Base-by-base conservation (phyloP, 2,888 invertebrate species). In the Axea sp. region DNA sequence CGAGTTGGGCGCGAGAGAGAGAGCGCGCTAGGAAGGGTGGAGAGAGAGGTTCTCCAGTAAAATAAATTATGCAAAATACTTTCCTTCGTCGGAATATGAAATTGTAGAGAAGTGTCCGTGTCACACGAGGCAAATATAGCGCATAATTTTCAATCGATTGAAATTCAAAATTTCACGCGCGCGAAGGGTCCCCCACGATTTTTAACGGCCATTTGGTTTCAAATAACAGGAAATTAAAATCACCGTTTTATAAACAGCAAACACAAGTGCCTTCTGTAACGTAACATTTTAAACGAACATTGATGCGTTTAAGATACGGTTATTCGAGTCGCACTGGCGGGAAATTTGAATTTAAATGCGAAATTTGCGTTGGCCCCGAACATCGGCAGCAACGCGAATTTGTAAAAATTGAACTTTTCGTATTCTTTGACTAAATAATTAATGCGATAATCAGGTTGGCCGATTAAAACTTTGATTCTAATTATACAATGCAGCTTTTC, bases 61-160 rank as follows among this genome's bases (percentile, higher is more conserved):
- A 84, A 83, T 83, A 82, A 84, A 83, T 83, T 84, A 84, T 84
- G 83, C 80, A 84, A 83, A 84, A 82, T 82, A 84, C 80, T 82
- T 84, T 83, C 76, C 81, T 83, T 79, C 80, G 78, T 77, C 64
- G 77, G 81, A 83, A 84, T 84, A 84, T 84, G 79, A 83, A 83
- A 83, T 83, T 78, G 78, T 65, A 12, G 76, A 26, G 57, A 67
- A 26, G 53, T 75, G 75, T 71, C 62, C 74, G 47, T 51, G 82
- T 80, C 77, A 80, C 81, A 79, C 78, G 79, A 78, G 64, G 80
- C 77, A 59, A 76, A 75, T 28, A 17, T 26, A 14, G 22, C 28
- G 8, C 30, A 30, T 45, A 43, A 47, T 47, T 69, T 28, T n/a
- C 47, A 9, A 59, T 53, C 11, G 37, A 49, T 30, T 37, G n/a